Evolutionary conservation across 2,797 vertebrate species (phyloP).

Genomic region (Lophius americanus): DNA sequence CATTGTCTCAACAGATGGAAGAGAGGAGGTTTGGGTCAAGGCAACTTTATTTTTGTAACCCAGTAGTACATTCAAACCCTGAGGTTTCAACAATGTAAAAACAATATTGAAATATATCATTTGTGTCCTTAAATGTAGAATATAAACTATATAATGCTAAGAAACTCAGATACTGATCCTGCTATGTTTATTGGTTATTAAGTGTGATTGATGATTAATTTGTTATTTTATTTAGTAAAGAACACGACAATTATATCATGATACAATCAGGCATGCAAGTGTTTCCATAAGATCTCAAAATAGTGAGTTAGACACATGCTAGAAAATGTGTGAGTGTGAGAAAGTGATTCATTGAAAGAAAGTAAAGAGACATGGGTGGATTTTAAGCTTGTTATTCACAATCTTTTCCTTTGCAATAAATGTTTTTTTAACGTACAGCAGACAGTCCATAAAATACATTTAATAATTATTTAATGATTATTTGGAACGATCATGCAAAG

Average conservation of each 20-base stretch:
- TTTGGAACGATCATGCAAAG: constrained; percentile 52
- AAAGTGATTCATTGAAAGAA: constrained; percentile 61
- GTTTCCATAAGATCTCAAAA: constrained; percentile 9
- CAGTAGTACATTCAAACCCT: not conserved
- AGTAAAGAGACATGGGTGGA: constrained; percentile 67
- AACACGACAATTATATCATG: not conserved
- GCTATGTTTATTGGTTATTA: constrained; percentile 8
- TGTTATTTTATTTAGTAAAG: constrained; percentile 1
- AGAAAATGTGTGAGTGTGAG: constrained; percentile 61
- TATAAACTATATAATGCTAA: not conserved
- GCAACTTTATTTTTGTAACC: constrained; percentile 5
- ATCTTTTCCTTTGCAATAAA: constrained; percentile 33
- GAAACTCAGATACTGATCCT: constrained; percentile 3
- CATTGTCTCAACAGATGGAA: constrained; percentile 1
- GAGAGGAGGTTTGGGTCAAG: not conserved
- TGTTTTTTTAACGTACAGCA: constrained; percentile 50
- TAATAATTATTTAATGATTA: constrained; percentile 24
- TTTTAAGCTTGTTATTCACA: constrained; percentile 69
- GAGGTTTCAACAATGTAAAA: not conserved
- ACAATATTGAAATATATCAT: not conserved
- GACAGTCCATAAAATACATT: constrained; percentile 57
- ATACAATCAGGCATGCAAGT: constrained; percentile 2
- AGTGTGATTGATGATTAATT: constrained; percentile 7
- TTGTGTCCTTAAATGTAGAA: constrained; percentile 1
- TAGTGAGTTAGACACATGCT: constrained; percentile 46